Evolutionary conservation across 2,888 invertebrate species (phyloP).

Genomic region (Eupithecia subfuscata): DNA sequence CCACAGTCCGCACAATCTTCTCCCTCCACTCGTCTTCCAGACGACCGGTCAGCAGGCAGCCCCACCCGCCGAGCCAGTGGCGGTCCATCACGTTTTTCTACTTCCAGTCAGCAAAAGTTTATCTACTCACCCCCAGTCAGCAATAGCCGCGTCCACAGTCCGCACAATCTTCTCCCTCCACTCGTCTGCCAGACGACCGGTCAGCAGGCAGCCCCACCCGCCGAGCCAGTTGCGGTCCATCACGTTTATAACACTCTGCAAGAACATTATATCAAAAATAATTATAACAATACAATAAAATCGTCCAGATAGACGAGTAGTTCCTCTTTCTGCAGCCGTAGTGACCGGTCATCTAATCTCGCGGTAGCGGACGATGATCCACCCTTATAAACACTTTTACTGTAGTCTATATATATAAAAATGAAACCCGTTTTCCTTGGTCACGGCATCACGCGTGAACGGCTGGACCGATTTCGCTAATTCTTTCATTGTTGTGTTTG

Average conservation of each 20-base stretch:
- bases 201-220: constrained; percentile 85
- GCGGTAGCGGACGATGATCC: too few species aligned
- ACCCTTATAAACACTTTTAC: too few species aligned
- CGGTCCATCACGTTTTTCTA: constrained; percentile 83
- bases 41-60: constrained; percentile 85
- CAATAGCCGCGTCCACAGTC: constrained; percentile 80
- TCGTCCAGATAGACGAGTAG: too few species aligned
- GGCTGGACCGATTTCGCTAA: too few species aligned
- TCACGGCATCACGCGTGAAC: too few species aligned
- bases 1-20: constrained; percentile 76
- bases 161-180: constrained; percentile 71
- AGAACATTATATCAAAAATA: too few species aligned
- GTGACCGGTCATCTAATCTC: too few species aligned
- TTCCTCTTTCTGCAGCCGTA: too few species aligned
- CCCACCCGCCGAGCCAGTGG: constrained; percentile 87
- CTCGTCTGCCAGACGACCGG: constrained; percentile 82
- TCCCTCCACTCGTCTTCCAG: constrained; percentile 75
- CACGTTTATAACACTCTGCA: constrained; percentile 83
- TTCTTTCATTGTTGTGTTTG: too few species aligned
- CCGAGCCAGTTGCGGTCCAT: constrained; percentile 86
- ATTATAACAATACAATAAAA: too few species aligned
- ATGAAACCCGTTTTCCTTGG: too few species aligned
- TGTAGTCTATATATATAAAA: too few species aligned
- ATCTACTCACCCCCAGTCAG: constrained; percentile 74
- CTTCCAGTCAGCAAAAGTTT: background rate